Evolutionary conservation across 2,888 invertebrate genomes (phyloP).

Genomic region (Achlya flavicornis): DNA sequence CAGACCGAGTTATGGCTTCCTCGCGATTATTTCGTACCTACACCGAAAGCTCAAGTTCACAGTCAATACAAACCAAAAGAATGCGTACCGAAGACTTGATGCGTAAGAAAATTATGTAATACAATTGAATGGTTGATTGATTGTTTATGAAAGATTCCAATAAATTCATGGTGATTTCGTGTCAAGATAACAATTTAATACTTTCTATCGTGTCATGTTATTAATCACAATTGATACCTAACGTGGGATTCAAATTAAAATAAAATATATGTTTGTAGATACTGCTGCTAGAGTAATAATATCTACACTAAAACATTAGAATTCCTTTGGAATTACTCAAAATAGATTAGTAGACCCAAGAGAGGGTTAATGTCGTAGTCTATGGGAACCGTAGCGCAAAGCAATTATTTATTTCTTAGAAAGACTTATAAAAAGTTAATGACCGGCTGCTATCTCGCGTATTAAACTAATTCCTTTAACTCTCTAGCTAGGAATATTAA

Average conservation of each 20-base stretch:
- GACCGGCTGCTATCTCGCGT: background rate
- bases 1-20: too few relatives aligned
- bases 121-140: background rate
- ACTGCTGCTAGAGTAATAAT: too few relatives aligned
- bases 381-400: background rate
- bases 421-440: background rate
- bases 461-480: background rate
- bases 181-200: background rate
- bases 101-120: background rate
- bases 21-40: too few relatives aligned
- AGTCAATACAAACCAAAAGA: background rate
- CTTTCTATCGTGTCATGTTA: too few relatives aligned
- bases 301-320: background rate
- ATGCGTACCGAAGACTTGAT: background rate
- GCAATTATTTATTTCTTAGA: background rate
- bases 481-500: constrained; percentile 1
- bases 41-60: too few relatives aligned
- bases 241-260: background rate
- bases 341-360: background rate
- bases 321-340: constrained; percentile 1
- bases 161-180: background rate
- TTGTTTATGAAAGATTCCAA: background rate
- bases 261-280: too few relatives aligned
- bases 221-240: background rate
- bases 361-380: background rate